These are phyloP conservation scores for Dunckerocampus dactyliophorus DNA, from an alignment of 2,113 vertebrate species.

Conservation along the genomic window DNA sequence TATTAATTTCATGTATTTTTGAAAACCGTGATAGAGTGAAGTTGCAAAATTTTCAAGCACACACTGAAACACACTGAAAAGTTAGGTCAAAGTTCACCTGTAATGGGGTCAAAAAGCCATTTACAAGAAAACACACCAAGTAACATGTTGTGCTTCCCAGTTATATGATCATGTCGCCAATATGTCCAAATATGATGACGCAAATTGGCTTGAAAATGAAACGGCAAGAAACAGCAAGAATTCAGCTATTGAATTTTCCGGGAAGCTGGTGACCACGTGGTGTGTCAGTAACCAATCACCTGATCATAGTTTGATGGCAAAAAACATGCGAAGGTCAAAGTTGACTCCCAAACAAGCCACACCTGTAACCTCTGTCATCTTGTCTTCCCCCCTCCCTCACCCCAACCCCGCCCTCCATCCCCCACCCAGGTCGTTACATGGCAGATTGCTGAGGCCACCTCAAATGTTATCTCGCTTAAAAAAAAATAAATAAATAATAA, in stretches of 20 bases:
- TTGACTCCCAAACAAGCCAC: neutral
- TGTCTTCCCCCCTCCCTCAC: neutral
- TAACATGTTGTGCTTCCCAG: neutral
- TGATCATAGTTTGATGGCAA: no score
- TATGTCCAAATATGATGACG: neutral
- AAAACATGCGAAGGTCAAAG: no score
- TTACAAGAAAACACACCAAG: neutral
- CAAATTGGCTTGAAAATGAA: no score
- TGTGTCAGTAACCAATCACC: no score
- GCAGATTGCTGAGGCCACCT: slow-evolving; percentile 85
- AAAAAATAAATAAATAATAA: slow-evolving; percentile 42
- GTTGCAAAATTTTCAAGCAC: no score
- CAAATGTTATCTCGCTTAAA: slow-evolving; percentile 3
- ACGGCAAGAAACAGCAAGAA: no score
- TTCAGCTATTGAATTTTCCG: no score
- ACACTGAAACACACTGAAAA: no score
- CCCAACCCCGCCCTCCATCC: slow-evolving; percentile 25
- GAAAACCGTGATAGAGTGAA: no score
- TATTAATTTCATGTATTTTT: no score
- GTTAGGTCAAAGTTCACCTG: no score
- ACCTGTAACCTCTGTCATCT: neutral
- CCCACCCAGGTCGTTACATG: slow-evolving; percentile 91
- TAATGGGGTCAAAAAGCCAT: neutral
- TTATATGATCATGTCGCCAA: neutral
- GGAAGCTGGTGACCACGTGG: no score